Evolutionary conservation across 1,140 invertebrate genomes (phyloP).

Genomic region (Drosophila obscura): DNA sequence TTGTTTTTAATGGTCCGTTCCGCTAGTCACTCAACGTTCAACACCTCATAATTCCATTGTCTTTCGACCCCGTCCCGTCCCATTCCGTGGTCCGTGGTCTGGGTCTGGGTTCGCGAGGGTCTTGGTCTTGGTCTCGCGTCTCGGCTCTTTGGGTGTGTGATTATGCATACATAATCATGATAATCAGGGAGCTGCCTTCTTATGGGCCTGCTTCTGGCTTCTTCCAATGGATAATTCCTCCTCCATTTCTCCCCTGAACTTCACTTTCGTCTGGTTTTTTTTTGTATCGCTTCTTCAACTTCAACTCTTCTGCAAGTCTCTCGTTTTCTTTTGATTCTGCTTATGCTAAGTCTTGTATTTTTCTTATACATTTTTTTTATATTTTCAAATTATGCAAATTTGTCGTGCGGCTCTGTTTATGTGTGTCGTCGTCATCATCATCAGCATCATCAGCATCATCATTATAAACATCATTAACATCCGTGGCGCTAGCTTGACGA

Average conservation of each 20-base stretch:
- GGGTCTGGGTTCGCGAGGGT: neutral
- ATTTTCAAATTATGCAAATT: slow-evolving; percentile 73
- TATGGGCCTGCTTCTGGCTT: slow-evolving; percentile 43
- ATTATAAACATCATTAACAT: too few relatives aligned
- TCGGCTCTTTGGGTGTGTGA: slow-evolving; percentile 35
- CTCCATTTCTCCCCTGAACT: slow-evolving; percentile 61
- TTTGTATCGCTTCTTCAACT: slow-evolving; percentile 13
- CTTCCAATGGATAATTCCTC: neutral
- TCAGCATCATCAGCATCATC: too few relatives aligned
- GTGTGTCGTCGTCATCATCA: slow-evolving; percentile 21
- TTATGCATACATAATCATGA: slow-evolving; percentile 75
- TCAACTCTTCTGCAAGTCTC: slow-evolving; percentile 20
- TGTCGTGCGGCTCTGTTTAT: slow-evolving; percentile 59
- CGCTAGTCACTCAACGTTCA: slow-evolving; percentile 75
- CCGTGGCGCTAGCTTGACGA: slow-evolving; percentile 32
- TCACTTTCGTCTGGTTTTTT: slow-evolving; percentile 61
- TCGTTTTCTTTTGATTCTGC: slow-evolving; percentile 26
- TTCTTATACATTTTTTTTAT: slow-evolving; percentile 7
- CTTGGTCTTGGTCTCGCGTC: neutral
- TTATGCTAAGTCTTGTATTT: neutral
- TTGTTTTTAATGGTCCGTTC: slow-evolving; percentile 55
- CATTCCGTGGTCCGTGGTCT: too few relatives aligned
- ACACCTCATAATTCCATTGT: slow-evolving; percentile 82
- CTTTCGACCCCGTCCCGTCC: slow-evolving; percentile 60
- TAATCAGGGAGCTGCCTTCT: slow-evolving; percentile 62